Evolutionary conservation across 2,888 invertebrate species (phyloP), one percentile per base, ranked within the genome.

Genomic region (Crematogaster levior): DNA sequence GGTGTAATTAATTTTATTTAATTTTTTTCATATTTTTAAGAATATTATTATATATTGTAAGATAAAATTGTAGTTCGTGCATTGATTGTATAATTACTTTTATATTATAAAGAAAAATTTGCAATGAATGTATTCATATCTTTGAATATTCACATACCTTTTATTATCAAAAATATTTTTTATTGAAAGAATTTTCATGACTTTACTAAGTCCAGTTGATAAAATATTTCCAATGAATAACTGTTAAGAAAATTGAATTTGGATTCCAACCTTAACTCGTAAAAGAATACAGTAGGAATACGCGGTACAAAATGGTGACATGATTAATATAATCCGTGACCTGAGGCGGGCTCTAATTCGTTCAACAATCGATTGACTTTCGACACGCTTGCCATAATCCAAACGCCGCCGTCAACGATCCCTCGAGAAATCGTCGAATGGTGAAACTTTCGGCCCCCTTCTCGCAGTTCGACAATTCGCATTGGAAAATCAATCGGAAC

Each of bases 401-500:
- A 18, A 5, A 60, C 27, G 9, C 43, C 37, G 46, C n/a, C 6
- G 48, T 51, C 46, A 10, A 40, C 53, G 37, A 68, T 79, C 80
- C 83, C 46, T 80, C 79, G 63, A 66, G 70, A 80, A 80, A 68
- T 58, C 48, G 66, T n/a, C 15, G n/a, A n/a, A 37, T 40, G 48
- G 34, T 80, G 81, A 60, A 72, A 74, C n/a, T 27, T 40, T 70
- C n/a, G n/a, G 27, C 65, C 40, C 43, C 63, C 53, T 10, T 66
- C 24, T 68, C 21, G 30, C 56, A 18, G n/a, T 81, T 70, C 63
- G 81, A 21, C 73, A 74, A 84, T 48, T 84, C 77, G 18, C 34
- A 70, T 72, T 46, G 53, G 43, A 53, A 83, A 88, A 83, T 86
- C 86, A 83, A 81, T 82, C 82, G 37, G 21, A 40, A 48, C 27